These are phyloP conservation scores for Oceanites oceanicus DNA, from an alignment of 2,113 vertebrate genomes.

Conservation along the genomic window DNA sequence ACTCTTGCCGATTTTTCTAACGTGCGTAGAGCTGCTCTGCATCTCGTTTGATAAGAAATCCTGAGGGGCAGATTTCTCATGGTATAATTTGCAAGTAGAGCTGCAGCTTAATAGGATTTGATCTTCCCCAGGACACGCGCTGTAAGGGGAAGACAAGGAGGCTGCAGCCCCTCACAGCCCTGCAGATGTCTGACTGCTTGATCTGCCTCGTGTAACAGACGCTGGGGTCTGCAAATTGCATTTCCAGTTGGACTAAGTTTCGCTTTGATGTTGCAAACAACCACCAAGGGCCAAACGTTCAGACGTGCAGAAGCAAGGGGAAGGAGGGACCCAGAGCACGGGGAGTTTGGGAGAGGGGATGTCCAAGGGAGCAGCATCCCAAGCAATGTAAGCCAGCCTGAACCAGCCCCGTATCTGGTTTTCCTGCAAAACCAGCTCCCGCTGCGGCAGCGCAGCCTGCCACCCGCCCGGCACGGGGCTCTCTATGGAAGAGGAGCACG, in stretches of 20 bases:
- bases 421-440: not conserved
- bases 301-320: not conserved
- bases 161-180: not conserved
- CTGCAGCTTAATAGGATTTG: slow-evolving; percentile 34
- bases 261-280: not conserved
- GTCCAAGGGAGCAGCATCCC: not conserved
- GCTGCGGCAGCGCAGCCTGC: not conserved
- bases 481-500: not conserved
- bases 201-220: not conserved
- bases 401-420: not conserved
- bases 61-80: slow-evolving; percentile 33
- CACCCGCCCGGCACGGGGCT: not conserved
- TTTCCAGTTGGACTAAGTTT: not conserved
- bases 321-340: not conserved
- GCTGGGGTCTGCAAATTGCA: not conserved
- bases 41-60: slow-evolving; percentile 41
- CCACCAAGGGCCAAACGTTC: not conserved
- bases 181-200: not conserved
- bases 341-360: not conserved
- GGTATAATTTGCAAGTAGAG: slow-evolving; percentile 31
- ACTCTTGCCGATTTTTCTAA: not conserved
- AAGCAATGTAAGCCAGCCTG: not conserved
- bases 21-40: not conserved
- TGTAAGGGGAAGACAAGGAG: not conserved
- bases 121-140: not conserved